These are phyloP conservation scores for Apostichopus californicus DNA, from an alignment of 35 echinoderm and acorn worm genomes.

Conservation along the genomic window DNA sequence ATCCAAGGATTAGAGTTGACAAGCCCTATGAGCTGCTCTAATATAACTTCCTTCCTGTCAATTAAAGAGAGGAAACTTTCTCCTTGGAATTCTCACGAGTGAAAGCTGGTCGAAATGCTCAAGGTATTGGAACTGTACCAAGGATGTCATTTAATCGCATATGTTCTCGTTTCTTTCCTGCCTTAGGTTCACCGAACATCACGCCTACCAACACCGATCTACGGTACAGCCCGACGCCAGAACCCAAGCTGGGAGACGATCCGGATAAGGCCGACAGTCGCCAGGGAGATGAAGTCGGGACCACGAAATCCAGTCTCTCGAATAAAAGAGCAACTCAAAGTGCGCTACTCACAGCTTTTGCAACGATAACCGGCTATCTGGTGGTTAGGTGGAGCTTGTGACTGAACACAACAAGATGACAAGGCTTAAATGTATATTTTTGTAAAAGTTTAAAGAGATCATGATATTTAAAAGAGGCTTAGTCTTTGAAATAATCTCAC, in stretches of 20 bases:
- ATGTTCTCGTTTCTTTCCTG: not conserved
- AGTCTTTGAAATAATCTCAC: constrained; percentile 35
- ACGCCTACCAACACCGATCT: not conserved
- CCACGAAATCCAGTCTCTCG: not conserved
- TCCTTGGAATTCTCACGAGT: not conserved
- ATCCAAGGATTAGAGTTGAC: not conserved
- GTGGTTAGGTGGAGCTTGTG: not conserved
- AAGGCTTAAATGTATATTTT: constrained; percentile 7
- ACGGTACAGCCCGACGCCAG: not conserved
- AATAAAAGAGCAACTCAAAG: not conserved
- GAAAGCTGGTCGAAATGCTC: not conserved
- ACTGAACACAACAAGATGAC: not conserved
- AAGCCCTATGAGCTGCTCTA: not conserved
- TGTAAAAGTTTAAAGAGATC: constrained; percentile 25
- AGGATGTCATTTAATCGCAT: not conserved
- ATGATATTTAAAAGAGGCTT: constrained; percentile 28
- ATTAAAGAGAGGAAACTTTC: not conserved
- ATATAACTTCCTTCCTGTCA: not conserved
- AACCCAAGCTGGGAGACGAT: not conserved
- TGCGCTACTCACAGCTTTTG: not conserved
- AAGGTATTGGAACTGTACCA: not conserved
- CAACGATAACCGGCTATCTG: not conserved
- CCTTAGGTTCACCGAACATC: constrained; percentile 11
- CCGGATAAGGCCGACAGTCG: not conserved
- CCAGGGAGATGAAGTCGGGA: not conserved